phyloP scores from a whole-genome alignment of 2,797 vertebrate genomes.

The Poecile montanus region DNA sequence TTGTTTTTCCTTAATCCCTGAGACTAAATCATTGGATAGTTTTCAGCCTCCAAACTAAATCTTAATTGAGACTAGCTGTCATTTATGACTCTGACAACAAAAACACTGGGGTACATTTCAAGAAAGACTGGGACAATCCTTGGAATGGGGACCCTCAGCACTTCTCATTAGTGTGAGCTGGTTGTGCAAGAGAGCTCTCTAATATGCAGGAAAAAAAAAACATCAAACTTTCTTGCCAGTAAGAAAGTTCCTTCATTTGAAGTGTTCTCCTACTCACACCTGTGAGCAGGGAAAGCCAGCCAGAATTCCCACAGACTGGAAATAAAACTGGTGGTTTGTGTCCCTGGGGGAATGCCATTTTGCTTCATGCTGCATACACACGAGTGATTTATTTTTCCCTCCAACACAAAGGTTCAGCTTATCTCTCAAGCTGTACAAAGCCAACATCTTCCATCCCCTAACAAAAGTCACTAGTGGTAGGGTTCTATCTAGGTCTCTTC shows the following conservation, averaged over 20 bases:
- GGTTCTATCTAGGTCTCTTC: not conserved
- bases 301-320: not conserved
- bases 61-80: conserved; percentile 58
- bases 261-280: not conserved
- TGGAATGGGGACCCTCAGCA: not conserved
- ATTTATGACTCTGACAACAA: not conserved
- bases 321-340: not conserved
- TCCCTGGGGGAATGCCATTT: not conserved
- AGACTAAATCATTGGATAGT: conserved; percentile 65
- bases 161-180: not conserved
- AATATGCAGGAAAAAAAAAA: not conserved
- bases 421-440: not conserved
- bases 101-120: not conserved
- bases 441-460: not conserved
- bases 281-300: not conserved
- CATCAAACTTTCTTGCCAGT: not conserved
- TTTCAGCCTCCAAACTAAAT: conserved; percentile 64
- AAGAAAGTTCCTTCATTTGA: not conserved
- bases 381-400: rapidly evolving
- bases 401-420: rapidly evolving
- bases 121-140: not conserved
- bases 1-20: conserved; percentile 72
- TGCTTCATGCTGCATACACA: rapidly evolving
- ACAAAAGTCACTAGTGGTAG: not conserved
- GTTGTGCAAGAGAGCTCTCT: not conserved